These are phyloP conservation scores for Jordanella pulchra DNA, from an alignment of 2,797 vertebrate species.

Conservation along the genomic window DNA sequence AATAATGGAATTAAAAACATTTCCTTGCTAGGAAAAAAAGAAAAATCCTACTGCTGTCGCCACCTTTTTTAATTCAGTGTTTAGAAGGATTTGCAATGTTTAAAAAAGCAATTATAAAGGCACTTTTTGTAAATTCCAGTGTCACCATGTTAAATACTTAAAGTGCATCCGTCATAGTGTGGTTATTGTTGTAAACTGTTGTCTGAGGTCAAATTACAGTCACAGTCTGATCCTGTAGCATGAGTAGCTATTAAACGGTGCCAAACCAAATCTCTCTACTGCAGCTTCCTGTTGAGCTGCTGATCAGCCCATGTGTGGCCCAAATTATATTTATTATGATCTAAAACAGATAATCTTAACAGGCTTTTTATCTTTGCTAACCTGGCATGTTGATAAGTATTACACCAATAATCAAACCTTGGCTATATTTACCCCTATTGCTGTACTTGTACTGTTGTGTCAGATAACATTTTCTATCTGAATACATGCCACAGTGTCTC, in stretches of 20 bases:
- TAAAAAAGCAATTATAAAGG: background rate
- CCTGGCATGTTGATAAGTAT: background rate
- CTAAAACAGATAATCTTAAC: background rate
- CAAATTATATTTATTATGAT: background rate
- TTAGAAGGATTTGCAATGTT: background rate
- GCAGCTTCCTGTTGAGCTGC: background rate
- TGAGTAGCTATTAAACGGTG: background rate
- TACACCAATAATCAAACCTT: background rate
- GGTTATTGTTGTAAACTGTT: constrained; percentile 17
- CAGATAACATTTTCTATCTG: background rate
- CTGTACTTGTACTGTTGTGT: background rate
- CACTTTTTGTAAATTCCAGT: background rate
- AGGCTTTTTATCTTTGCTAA: background rate
- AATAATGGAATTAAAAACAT: no score
- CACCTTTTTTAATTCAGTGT: background rate
- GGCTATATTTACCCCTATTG: background rate
- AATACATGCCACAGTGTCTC: background rate
- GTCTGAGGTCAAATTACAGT: constrained; percentile 12
- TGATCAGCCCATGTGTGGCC: constrained; percentile 5
- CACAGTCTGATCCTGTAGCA: constrained; percentile 24
- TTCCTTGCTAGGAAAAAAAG: background rate
- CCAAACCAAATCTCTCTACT: constrained; percentile 19
- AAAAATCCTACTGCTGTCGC: background rate
- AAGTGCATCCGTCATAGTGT: constrained; percentile 10
- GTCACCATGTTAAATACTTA: constrained; percentile 4